phyloP scores from a whole-genome alignment of 2,113 vertebrate genomes.

The Canis aureus region DNA sequence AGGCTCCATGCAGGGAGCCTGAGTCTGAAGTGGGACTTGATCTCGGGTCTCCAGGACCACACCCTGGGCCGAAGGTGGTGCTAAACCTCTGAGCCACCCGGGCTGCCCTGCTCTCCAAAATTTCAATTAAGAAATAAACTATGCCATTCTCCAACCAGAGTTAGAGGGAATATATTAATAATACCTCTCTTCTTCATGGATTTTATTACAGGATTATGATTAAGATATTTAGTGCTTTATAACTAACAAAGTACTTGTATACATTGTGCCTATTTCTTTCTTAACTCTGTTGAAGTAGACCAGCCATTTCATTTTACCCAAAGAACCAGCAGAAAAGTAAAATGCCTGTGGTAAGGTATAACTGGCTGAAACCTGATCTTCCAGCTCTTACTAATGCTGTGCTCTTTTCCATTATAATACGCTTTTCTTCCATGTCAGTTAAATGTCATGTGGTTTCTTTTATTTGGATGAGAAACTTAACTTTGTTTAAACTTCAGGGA shows the following conservation, averaged over 20 bases:
- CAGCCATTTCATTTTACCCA: slow-evolving; percentile 1
- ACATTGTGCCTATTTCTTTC: not conserved
- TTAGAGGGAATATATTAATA: not conserved
- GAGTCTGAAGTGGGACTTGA: too few species aligned
- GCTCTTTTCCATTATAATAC: not conserved
- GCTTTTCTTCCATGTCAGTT: not conserved
- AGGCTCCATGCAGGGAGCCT: too few species aligned
- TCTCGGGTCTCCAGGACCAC: too few species aligned
- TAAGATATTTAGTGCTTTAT: not conserved
- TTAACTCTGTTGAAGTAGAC: not conserved
- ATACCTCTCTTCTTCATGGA: not conserved
- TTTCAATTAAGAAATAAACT: not conserved
- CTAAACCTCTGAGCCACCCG: too few species aligned
- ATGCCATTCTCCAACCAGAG: not conserved
- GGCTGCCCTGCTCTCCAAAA: not conserved
- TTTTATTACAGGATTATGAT: slow-evolving; percentile 21
- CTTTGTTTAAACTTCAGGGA: not conserved
- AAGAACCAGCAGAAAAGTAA: not conserved
- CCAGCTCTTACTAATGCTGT: not conserved
- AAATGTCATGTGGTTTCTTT: not conserved
- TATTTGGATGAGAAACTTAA: not conserved
- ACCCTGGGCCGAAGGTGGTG: too few species aligned
- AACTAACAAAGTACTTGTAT: slow-evolving; percentile 7
- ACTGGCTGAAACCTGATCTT: not conserved
- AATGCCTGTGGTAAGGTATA: not conserved